A percentile compares a stretch with the other conserved stretches of the same genome.
These are phyloP conservation scores for Teleiodes luculella DNA, from an alignment of 2,888 invertebrate genomes.

Conservation along the genomic window DNA sequence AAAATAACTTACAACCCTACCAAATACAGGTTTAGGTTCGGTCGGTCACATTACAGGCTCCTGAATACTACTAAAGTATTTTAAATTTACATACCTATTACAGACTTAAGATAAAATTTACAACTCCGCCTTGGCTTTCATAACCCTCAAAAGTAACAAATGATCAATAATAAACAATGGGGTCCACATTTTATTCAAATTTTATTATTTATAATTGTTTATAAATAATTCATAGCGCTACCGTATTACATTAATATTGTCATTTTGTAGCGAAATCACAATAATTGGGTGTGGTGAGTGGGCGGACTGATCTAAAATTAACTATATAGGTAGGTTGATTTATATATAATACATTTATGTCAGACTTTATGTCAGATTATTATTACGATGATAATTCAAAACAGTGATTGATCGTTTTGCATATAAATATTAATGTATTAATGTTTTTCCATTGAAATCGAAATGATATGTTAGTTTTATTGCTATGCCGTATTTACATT, in stretches of 20 bases:
- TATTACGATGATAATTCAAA: neutral
- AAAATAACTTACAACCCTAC: no score
- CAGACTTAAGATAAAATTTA: neutral
- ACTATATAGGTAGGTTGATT: constrained; percentile 23
- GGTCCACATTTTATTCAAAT: constrained; percentile 42
- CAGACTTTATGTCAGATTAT: neutral
- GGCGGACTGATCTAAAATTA: constrained; percentile 39
- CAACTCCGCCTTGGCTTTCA: constrained; percentile 4
- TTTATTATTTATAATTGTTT: constrained; percentile 24
- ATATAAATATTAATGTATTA: neutral
- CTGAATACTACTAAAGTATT: no score
- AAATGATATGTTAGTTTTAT: neutral
- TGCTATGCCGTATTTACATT: no score
- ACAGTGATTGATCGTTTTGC: neutral
- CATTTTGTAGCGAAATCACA: constrained; percentile 14
- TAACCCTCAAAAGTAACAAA: constrained; percentile 31
- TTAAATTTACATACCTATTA: neutral
- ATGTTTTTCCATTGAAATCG: neutral
- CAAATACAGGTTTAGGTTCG: no score
- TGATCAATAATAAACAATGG: constrained; percentile 30
- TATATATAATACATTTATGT: neutral
- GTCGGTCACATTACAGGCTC: no score
- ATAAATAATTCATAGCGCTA: constrained; percentile 54
- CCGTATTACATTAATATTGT: constrained; percentile 38
- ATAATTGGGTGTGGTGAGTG: constrained; percentile 31